Evolutionary conservation across 2,888 invertebrate genomes (phyloP), one percentile per base, ranked within the genome.

Genomic region (Mimachlamys varia): DNA sequence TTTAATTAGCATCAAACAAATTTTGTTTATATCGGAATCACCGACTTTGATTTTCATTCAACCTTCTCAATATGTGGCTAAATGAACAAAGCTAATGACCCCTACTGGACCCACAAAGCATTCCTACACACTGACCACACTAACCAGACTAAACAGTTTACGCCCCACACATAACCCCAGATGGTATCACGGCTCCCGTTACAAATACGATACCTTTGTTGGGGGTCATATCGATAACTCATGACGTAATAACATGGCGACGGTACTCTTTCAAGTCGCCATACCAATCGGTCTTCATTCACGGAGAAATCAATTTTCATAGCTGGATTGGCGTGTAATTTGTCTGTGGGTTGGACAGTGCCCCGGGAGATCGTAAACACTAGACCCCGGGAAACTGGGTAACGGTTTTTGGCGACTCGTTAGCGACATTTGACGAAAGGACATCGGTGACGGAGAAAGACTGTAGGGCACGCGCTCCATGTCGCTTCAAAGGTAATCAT

Each of bases 371-470:
- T 76, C 76, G 15, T 76, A 76, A 13, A 76, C 76, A 12, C 76
- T 13, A 3, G 4, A 76, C 76, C 76, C 76, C 27, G 1, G 33
- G 76, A 76, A 33, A 17, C 12, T 22, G 27, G 27, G 15, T 76
- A 76, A 76, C 76, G 76, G 76, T 33, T 76, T 50, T 76, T 27
- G 76, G 76, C 76, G 76, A 76, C 76, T 76, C 13, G 76, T 76
- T 76, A 76, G 76, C 76, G 76, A 76, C 76, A 76, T 76, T 62
- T 62, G 62, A n/a, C 62, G 62, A 62, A 62, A 22, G 62, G 62
- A 19, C 62, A n/a, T 62, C 62, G 10, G 62, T 62, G 5, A 5
- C n/a, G 10, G n/a, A 22, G 22, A 62, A 22, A 27, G 27, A 33
- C 76, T 76, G 0, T 27, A 76, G 76, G 76, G 33, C 76, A 76